Base-by-base conservation (phyloP, 2,113 vertebrate species). In the Sorex fumeus region DNA sequence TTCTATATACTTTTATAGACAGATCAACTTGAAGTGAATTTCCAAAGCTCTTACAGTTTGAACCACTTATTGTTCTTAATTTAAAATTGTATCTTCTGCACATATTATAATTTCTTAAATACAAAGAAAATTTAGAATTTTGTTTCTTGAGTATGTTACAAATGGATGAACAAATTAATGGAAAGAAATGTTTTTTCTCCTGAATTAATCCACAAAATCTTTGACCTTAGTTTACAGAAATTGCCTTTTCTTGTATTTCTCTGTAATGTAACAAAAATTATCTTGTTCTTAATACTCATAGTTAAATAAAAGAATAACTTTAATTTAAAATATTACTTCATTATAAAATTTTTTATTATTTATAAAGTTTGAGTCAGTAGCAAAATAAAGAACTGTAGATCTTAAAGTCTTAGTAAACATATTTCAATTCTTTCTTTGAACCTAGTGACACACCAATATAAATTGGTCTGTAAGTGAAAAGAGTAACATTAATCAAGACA, bases 31-130 rank as follows among this genome's bases (percentile, higher is more conserved):
- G 11, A 94, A 57, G 11, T 84, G 50, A 93, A 79, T 6, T 82
- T 47, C 30, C 25, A 69, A 72, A 85, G 12, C 36, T 78, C 57
- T 77, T 77, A 60, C 21, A 83, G 86, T 71, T 70, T 90, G 45
- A 76, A 45, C 34, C 18, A 50, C 30, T 64, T 86, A 78, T 23
- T 79, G 53, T 78, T 91, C 25, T 88, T 71, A 60, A 53, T 67
- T 74, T 40, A n/a, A 6, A 87, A n/a, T 10, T 85, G 10, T 27
- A 21, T 71, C 23, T 77, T 76, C 19, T 91, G 79, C 6, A 77
- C 2, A 15, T 36, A 69, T 32, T 75, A 70, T n/a, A 30, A 71
- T 90, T 92, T 19, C 15, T 81, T 19, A 74, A 4, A 85, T 32
- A 91, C 43, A 15, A 19, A 32, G 86, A 81, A 23, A 40, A 15